Percentiles rank a stretch among this genome's conserved stretches.
These are phyloP conservation scores for Spheniscus mendiculus DNA, from an alignment of 2,113 vertebrate genomes.

Conservation along the genomic window DNA sequence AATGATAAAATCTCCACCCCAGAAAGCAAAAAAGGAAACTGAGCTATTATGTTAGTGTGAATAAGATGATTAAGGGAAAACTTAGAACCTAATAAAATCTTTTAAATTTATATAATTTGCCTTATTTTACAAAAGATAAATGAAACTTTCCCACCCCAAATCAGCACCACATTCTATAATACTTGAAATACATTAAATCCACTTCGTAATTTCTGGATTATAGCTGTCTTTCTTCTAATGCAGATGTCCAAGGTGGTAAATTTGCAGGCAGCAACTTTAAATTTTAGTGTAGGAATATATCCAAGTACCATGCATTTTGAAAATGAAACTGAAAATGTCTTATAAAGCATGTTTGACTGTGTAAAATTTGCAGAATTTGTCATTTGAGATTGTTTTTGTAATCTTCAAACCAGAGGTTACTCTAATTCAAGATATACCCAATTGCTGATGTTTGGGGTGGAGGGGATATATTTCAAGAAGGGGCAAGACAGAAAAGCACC, in stretches of 20 bases:
- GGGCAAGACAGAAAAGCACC: neutral
- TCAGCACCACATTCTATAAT: neutral
- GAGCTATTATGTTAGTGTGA: neutral
- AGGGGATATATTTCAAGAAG: neutral
- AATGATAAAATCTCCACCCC: neutral
- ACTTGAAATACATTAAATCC: neutral
- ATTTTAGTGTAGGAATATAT: neutral
- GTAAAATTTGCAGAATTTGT: neutral
- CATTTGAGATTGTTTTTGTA: neutral
- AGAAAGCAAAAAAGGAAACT: neutral
- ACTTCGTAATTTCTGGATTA: neutral
- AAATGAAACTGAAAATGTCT: neutral
- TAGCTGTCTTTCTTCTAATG: neutral
- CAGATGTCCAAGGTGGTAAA: neutral
- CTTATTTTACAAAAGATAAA: neutral
- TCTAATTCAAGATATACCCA: neutral
- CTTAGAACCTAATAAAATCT: neutral
- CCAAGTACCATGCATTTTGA: accelerated
- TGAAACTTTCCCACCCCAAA: neutral
- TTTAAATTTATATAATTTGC: neutral
- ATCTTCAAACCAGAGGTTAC: neutral
- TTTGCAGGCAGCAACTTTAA: neutral
- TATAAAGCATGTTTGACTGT: neutral
- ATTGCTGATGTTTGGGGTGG: neutral
- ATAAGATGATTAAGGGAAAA: neutral